Evolutionary conservation across 2,797 vertebrate genomes (phyloP).

Genomic region (Capromys pilorides): DNA sequence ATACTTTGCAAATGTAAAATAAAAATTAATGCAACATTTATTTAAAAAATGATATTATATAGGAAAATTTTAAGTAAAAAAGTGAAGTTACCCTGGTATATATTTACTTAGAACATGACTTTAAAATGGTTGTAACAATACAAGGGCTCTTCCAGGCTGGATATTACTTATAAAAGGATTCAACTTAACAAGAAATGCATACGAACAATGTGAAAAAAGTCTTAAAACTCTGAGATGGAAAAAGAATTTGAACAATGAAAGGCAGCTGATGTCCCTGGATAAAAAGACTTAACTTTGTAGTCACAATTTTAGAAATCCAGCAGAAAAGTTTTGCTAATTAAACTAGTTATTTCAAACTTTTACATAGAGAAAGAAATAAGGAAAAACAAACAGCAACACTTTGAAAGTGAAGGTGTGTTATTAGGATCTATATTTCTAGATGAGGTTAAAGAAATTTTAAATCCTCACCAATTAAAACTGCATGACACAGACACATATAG

Average conservation of each 20-base stretch:
- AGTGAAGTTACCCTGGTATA: not conserved
- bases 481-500: not conserved
- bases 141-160: not conserved
- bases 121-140: not conserved
- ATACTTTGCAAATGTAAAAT: not conserved
- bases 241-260: not conserved
- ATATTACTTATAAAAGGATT: not conserved
- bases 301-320: not conserved
- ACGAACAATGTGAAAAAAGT: not conserved
- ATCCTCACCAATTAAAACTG: not conserved
- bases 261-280: not conserved
- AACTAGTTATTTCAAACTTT: not conserved
- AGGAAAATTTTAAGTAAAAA: not conserved
- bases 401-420: not conserved
- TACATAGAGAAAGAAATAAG: not conserved
- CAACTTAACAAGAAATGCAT: not conserved
- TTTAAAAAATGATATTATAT: not conserved
- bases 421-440: not conserved
- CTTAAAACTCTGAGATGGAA: not conserved
- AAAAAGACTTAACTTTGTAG: not conserved
- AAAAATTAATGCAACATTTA: not conserved
- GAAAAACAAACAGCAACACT: not conserved
- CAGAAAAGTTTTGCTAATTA: not conserved
- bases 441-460: not conserved
- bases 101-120: not conserved